These are phyloP conservation scores for Coendou prehensilis DNA, from an alignment of 2,797 vertebrate species.

Conservation along the genomic window DNA sequence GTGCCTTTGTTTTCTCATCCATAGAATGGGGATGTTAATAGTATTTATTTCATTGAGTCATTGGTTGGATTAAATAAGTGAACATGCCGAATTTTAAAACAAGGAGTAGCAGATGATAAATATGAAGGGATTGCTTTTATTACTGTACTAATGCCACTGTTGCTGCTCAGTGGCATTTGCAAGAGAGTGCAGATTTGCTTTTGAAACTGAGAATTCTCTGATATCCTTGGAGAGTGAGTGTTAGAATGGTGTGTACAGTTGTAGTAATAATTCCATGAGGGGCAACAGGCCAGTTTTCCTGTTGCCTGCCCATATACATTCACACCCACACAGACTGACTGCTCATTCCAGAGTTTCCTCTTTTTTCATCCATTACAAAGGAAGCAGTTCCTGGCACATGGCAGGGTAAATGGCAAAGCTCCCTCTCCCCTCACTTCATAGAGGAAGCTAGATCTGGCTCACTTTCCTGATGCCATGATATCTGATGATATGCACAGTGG, in stretches of 20 bases:
- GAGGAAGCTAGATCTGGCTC: neutral
- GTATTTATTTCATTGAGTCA: neutral
- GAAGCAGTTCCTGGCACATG: neutral
- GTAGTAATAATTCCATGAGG: neutral
- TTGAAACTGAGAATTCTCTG: constrained; percentile 47
- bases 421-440: neutral
- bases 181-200: neutral
- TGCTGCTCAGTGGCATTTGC: constrained; percentile 26
- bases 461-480: neutral
- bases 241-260: neutral
- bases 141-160: neutral
- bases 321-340: neutral
- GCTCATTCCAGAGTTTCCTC: neutral
- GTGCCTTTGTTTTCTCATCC: neutral
- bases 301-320: neutral
- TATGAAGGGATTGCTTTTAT: neutral
- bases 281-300: neutral
- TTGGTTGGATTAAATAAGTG: constrained; percentile 35
- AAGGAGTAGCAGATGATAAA: neutral
- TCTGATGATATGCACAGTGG: neutral
- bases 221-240: neutral
- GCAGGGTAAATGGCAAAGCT: neutral
- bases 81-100: neutral
- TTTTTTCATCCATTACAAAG: neutral
- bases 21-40: neutral